These are phyloP conservation scores for Podargus strigoides DNA, from an alignment of 2,797 vertebrate species.

Conservation along the genomic window DNA sequence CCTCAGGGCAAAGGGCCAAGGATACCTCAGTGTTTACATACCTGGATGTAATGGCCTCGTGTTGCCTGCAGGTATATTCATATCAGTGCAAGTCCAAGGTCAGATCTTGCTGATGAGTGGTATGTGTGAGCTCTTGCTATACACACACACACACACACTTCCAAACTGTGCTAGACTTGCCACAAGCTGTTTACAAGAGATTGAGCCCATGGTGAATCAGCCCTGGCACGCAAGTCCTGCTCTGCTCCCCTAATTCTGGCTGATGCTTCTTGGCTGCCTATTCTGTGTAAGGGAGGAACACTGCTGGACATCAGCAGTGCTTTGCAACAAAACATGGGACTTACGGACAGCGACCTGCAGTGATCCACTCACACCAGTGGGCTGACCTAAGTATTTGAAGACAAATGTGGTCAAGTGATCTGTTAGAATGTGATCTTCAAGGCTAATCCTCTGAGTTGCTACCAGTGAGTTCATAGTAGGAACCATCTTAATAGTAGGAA, in stretches of 20 bases:
- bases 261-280: not conserved
- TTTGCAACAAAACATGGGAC: not conserved
- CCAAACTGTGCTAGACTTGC: not conserved
- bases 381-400: not conserved
- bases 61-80: not conserved
- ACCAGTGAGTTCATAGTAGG: not conserved
- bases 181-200: not conserved
- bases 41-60: accelerated
- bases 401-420: not conserved
- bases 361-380: not conserved
- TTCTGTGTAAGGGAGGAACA: not conserved
- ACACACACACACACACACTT: not conserved
- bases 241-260: not conserved
- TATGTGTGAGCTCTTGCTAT: not conserved
- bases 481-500: not conserved
- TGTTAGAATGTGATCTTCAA: not conserved
- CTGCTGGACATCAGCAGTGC: not conserved
- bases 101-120: not conserved
- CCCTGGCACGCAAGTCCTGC: not conserved
- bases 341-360: not conserved
- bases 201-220: not conserved
- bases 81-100: not conserved
- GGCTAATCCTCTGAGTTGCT: not conserved
- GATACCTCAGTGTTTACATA: not conserved
- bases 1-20: not conserved